Conservation (phyloP, 2,888 invertebrate species). For the Holacanthella duospinosa region DNA sequence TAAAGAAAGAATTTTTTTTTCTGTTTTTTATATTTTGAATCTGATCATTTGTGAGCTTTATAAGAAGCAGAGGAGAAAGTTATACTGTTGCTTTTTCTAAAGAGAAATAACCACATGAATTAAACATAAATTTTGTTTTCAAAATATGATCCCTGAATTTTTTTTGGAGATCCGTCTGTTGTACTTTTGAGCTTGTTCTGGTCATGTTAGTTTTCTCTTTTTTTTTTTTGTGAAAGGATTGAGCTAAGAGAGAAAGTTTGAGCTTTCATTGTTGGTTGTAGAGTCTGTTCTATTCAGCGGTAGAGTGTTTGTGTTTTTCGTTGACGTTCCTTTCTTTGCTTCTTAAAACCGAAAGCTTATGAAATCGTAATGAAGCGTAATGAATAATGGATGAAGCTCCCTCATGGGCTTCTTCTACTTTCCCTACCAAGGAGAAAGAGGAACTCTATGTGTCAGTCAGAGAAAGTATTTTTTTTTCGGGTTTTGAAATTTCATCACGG, state of each 20-base stretch:
- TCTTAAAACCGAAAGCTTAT: constrained; percentile 10
- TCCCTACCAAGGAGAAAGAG: background rate
- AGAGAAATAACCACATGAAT: background rate
- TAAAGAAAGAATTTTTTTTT: no score
- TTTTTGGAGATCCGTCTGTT: background rate
- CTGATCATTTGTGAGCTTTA: background rate
- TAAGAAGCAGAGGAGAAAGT: background rate
- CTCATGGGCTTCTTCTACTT: background rate
- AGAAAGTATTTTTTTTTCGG: background rate
- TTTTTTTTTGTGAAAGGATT: no score
- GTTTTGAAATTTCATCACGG: no score
- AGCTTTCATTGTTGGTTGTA: no score
- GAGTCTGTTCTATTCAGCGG: background rate
- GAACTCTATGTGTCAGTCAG: background rate
- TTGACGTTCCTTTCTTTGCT: background rate
- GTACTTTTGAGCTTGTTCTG: background rate
- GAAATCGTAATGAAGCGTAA: constrained; percentile 19
- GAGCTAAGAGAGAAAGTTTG: no score
- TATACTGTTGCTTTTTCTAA: background rate
- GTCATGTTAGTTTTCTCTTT: no score
- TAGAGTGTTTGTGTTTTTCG: background rate
- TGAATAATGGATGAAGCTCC: constrained; percentile 20
- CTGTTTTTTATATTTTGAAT: no score
- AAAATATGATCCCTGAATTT: no score
- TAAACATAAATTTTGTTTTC: no score